Evolutionary conservation across 2,797 vertebrate species (phyloP).

Genomic region (Bryconaethiops microstoma): DNA sequence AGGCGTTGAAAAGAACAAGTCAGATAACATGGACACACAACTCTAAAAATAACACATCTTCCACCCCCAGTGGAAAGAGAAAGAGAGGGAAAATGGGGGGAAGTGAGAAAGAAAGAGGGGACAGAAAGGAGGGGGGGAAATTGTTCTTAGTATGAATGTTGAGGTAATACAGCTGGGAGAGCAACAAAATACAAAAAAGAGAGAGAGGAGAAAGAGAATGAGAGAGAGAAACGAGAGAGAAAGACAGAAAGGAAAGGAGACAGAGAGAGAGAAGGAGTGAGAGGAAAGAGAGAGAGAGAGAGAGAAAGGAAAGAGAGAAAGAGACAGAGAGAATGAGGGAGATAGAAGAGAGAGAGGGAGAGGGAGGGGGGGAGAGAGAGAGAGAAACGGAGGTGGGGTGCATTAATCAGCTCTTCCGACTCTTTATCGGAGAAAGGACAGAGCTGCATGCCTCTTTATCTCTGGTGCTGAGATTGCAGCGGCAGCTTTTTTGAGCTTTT

Average conservation of each 20-base stretch:
- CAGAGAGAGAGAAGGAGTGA: not conserved
- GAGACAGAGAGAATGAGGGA: no score
- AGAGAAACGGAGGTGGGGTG: constrained; percentile 43
- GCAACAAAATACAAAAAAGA: not conserved
- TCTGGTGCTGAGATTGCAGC: constrained; percentile 69
- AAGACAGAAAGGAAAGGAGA: constrained; percentile 59
- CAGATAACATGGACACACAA: constrained; percentile 76
- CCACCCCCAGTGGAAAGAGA: constrained; percentile 69
- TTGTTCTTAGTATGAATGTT: constrained; percentile 49
- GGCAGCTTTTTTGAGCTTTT: constrained; percentile 66
- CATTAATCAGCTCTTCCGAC: constrained; percentile 87
- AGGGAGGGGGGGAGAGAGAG: constrained; percentile 47
- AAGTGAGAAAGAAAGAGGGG: not conserved
- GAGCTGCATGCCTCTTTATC: constrained; percentile 85
- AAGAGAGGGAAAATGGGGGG: not conserved
- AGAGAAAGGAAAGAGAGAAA: constrained; percentile 41
- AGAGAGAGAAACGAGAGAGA: constrained; percentile 53
- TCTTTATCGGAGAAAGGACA: constrained; percentile 87
- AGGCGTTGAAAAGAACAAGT: constrained; percentile 83
- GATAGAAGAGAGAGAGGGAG: constrained; percentile 7
- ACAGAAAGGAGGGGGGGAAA: constrained; percentile 1
- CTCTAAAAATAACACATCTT: constrained; percentile 81
- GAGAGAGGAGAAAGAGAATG: constrained; percentile 13
- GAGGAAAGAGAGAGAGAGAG: constrained; percentile 44
- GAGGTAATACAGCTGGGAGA: constrained; percentile 12